Evolutionary conservation across 2,113 vertebrate species (phyloP).

Genomic region (Oreotrochilus melanogaster): DNA sequence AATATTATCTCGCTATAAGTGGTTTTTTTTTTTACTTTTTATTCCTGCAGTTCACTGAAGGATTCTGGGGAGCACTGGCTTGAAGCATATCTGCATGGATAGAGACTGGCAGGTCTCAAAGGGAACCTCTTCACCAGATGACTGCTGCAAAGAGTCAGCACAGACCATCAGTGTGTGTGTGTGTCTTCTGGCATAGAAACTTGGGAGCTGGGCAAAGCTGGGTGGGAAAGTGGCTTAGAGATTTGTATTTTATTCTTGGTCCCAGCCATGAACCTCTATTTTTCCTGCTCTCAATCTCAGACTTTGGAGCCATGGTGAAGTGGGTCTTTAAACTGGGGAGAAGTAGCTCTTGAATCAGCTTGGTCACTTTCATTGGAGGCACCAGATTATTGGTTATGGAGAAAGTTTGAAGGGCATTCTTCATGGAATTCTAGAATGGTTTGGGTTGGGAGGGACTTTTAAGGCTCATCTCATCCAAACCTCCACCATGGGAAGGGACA

Average conservation of each 20-base stretch:
- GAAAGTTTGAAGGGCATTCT: background rate
- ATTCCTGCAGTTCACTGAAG: constrained; percentile 51
- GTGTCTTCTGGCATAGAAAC: background rate
- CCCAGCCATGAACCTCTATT: background rate
- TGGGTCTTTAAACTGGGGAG: background rate
- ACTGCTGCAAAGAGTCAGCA: background rate
- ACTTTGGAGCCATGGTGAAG: background rate
- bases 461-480: background rate
- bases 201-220: constrained; percentile 11
- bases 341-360: background rate
- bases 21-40: background rate
- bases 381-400: background rate
- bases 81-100: constrained; percentile 49
- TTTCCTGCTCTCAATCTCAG: background rate
- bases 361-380: background rate
- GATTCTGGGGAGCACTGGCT: constrained; percentile 67
- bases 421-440: background rate
- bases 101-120: background rate
- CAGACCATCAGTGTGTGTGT: background rate
- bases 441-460: background rate
- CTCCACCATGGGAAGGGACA: rapidly evolving
- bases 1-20: background rate
- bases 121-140: background rate
- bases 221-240: background rate
- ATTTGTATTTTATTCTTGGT: background rate